These are phyloP conservation scores for Garra rufa DNA, from an alignment of 2,113 vertebrate species.

Conservation along the genomic window DNA sequence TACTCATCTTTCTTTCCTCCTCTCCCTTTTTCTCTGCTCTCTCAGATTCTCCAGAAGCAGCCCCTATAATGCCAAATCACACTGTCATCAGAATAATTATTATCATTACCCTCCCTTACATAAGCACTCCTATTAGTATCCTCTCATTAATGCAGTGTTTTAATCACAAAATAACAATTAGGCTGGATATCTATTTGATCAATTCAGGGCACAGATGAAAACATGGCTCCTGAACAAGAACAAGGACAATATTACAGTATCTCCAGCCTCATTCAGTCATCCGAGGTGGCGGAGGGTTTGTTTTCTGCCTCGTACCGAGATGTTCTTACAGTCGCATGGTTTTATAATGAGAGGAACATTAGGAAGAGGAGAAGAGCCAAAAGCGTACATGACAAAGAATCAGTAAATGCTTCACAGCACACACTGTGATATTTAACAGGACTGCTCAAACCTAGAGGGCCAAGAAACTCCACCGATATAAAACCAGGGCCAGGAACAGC, in stretches of 20 bases:
- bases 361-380: constrained; percentile 30
- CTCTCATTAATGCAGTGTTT: constrained; percentile 36
- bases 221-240: constrained; percentile 34
- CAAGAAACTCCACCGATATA: constrained; percentile 7
- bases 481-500: background rate
- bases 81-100: constrained; percentile 48
- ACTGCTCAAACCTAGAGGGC: constrained; percentile 16
- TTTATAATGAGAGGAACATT: constrained; percentile 5
- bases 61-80: constrained; percentile 45
- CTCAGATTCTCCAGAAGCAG: constrained; percentile 12
- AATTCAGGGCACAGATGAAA: constrained; percentile 13
- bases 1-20: background rate
- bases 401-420: constrained; percentile 24
- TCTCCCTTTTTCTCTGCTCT: background rate
- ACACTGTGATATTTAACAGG: constrained; percentile 34
- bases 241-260: background rate
- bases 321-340: constrained; percentile 7
- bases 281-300: background rate
- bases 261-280: background rate
- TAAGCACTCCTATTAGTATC: constrained; percentile 43
- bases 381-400: constrained; percentile 6
- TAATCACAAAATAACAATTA: constrained; percentile 45
- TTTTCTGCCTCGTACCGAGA: constrained; percentile 17
- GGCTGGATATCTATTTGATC: constrained; percentile 35
- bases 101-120: constrained; percentile 38